Evolutionary conservation across 1,140 invertebrate genomes (phyloP).

Genomic region (Leptinotarsa texana): DNA sequence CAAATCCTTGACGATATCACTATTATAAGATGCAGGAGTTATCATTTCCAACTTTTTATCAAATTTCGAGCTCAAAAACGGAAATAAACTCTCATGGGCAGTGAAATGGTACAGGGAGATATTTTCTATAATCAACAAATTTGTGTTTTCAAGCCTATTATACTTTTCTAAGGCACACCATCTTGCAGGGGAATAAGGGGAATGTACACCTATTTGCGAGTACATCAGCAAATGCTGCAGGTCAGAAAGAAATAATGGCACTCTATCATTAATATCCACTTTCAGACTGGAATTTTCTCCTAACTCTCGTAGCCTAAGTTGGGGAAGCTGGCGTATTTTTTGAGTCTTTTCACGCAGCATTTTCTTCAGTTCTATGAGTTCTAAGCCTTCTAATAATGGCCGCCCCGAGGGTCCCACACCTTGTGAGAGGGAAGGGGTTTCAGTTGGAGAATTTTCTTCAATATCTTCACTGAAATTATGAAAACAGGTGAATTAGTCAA

Average conservation of each 20-base stretch:
- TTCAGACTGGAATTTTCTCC: constrained; percentile 66
- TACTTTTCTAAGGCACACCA: constrained; percentile 83
- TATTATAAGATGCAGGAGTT: constrained; percentile 71
- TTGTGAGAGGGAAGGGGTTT: constrained; percentile 10
- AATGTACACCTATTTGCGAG: constrained; percentile 71
- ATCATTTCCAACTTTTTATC: constrained; percentile 72
- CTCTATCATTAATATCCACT: constrained; percentile 60
- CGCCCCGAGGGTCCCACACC: constrained; percentile 33
- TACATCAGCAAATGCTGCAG: constrained; percentile 81
- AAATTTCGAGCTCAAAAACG: constrained; percentile 64
- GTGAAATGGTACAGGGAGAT: constrained; percentile 74
- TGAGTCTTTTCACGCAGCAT: constrained; percentile 63
- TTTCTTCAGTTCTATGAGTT: constrained; percentile 61
- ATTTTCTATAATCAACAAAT: constrained; percentile 78
- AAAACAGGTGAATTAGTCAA: too few species aligned
- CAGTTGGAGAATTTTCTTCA: constrained; percentile 22
- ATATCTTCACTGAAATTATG: neutral
- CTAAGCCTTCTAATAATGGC: constrained; percentile 56
- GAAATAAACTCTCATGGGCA: constrained; percentile 66
- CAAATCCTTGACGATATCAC: constrained; percentile 75
- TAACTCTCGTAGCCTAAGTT: constrained; percentile 63
- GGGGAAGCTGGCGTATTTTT: constrained; percentile 58
- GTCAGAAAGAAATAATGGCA: constrained; percentile 80
- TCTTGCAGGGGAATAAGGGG: constrained; percentile 68
- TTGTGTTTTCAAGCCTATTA: constrained; percentile 68